These are phyloP conservation scores for Lagodon rhomboides DNA, from an alignment of 2,797 vertebrate genomes.

Conservation along the genomic window DNA sequence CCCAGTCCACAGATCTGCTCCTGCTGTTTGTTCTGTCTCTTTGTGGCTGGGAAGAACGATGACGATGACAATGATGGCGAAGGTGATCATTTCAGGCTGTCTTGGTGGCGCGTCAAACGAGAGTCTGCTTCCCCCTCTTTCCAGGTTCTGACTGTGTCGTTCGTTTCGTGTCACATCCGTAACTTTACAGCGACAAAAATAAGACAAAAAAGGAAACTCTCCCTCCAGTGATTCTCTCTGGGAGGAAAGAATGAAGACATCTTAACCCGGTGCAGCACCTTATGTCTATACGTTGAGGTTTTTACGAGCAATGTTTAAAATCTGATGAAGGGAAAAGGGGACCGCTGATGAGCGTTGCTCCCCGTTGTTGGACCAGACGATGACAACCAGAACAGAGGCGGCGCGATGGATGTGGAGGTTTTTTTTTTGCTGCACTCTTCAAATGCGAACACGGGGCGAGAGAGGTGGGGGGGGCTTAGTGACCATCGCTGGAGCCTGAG, in stretches of 20 bases:
- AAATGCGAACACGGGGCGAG: background rate
- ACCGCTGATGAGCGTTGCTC: conserved; percentile 5
- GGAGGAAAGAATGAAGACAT: conserved; percentile 27
- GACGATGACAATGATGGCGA: background rate
- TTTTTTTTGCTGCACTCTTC: conserved; percentile 36
- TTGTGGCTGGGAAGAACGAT: conserved; percentile 26
- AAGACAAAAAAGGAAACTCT: conserved; percentile 15
- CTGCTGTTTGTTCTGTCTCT: conserved; percentile 37
- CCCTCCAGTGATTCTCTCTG: conserved; percentile 52
- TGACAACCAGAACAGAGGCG: background rate
- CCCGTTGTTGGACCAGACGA: conserved; percentile 8
- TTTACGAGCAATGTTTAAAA: conserved; percentile 15
- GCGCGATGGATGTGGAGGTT: background rate
- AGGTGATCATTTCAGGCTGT: conserved; percentile 18
- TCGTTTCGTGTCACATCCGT: conserved; percentile 41
- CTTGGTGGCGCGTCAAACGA: conserved; percentile 15
- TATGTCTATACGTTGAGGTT: conserved; percentile 24
- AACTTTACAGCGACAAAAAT: conserved; percentile 44
- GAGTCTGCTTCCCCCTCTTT: conserved; percentile 12
- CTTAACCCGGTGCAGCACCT: conserved; percentile 36
- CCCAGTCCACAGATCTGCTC: conserved; percentile 48
- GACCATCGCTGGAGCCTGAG: conserved; percentile 85
- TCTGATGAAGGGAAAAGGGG: conserved; percentile 12
- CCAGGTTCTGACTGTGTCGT: conserved; percentile 32
- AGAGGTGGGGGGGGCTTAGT: conserved; percentile 81